These are phyloP conservation scores for Pangasianodon gigas DNA, from an alignment of 2,113 vertebrate species.

Conservation along the genomic window DNA sequence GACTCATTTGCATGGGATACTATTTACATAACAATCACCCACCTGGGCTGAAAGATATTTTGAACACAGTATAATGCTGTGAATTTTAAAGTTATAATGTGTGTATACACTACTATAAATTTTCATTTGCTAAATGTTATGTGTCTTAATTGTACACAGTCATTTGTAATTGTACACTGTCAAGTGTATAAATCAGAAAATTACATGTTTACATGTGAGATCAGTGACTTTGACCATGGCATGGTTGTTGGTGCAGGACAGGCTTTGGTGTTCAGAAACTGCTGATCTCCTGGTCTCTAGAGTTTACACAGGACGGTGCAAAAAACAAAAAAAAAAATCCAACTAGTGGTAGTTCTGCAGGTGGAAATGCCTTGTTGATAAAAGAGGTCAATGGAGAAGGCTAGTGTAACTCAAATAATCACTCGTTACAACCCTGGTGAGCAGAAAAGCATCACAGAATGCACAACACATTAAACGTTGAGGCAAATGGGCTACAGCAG, in stretches of 20 bases:
- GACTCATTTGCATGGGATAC: slow-evolving; percentile 42
- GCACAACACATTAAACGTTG: neutral
- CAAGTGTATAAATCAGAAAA: neutral
- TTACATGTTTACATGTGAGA: neutral
- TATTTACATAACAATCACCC: slow-evolving; percentile 47
- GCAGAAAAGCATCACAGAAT: neutral
- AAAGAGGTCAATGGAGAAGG: neutral
- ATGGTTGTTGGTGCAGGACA: neutral
- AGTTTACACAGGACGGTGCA: neutral
- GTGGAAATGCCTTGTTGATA: neutral
- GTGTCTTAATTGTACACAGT: neutral
- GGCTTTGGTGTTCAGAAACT: neutral
- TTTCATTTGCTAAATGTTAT: neutral
- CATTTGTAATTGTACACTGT: neutral
- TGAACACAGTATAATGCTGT: slow-evolving; percentile 7
- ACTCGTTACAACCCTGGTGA: neutral
- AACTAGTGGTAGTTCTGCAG: neutral
- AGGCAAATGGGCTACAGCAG: neutral
- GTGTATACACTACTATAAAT: neutral
- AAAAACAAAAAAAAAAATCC: neutral
- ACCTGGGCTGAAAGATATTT: slow-evolving; percentile 1
- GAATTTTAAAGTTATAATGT: neutral
- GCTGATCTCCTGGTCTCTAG: neutral
- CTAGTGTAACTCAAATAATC: neutral
- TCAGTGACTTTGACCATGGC: neutral